Base-by-base conservation (phyloP, 30 jellyfish, hydroid and myxozoan species). In the Aurelia coerulea region DNA sequence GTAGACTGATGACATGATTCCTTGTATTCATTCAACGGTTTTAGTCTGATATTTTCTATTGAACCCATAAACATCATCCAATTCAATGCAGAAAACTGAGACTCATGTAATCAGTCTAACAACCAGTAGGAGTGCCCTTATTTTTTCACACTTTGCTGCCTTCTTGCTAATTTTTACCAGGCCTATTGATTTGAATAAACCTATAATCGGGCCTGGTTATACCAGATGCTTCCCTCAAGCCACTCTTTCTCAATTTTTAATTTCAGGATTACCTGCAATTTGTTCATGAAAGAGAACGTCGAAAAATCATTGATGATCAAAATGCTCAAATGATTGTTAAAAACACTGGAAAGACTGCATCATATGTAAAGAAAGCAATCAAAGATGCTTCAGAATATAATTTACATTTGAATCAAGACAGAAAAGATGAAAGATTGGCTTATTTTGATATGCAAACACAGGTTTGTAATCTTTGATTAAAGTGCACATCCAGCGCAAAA, bases 381-480 rank as follows among this genome's bases (percentile, higher is more conserved):
- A 94, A 84, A 68, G 96, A 88, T 65, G 96, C 97, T 11, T 93
- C 93, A 16, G 92, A 83, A 64, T 94, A 81, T 65, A 94, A 94
- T 49, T 71, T 86, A 33, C 95, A 85, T 74, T 75, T 94, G 70
- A 94, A 94, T 73, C 86, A 72, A 51, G 97, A 88, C 67, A 73
- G 99, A 62, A 94, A 69, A 75, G 99, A 94, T 34, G 99, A 94
- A 76, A 62, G 99, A 39, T 70, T 90, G 49, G 93, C 97, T 1
- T 94, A 94, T 81, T 94, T 94, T 81, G 99, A 94, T 53, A 82
- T 94, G 96, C 99, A 94, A 74, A 94, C 99, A 8, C 99, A 94
- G 99, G 99, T 94, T 46, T 5, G 56, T 46, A 46, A 46, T 9
- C 6, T 39, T 39, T 23, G 29, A 23, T 23, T 23, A 23, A 23